Percentiles rank a stretch among this genome's conserved stretches.
Evolutionary conservation across 2,797 vertebrate genomes (phyloP).

Genomic region (Steatocranus sp.): DNA sequence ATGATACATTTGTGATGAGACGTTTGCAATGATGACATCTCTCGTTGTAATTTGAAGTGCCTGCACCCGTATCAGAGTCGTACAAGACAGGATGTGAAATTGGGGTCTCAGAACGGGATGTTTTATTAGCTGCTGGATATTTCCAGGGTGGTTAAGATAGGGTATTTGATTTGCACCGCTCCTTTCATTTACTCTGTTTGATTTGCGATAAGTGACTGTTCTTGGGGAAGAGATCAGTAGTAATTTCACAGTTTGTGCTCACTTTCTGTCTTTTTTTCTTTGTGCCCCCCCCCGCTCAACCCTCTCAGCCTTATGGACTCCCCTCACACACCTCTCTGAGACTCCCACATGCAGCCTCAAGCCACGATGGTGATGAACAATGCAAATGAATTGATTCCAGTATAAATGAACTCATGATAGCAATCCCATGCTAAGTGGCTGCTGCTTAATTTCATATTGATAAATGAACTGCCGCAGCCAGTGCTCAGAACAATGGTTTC

Average conservation of each 20-base stretch:
- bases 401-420: constrained; percentile 62
- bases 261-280: not conserved
- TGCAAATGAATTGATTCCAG: constrained; percentile 64
- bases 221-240: constrained; percentile 31
- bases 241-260: constrained; percentile 57
- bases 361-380: constrained; percentile 30
- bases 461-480: constrained; percentile 53
- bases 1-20: constrained; percentile 35
- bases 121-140: constrained; percentile 55
- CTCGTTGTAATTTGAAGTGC: constrained; percentile 42
- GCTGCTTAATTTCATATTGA: constrained; percentile 72
- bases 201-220: constrained; percentile 62
- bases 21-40: constrained; percentile 40
- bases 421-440: constrained; percentile 65
- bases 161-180: constrained; percentile 52
- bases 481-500: constrained; percentile 61
- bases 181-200: constrained; percentile 59
- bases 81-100: constrained; percentile 37
- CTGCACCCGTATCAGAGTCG: not conserved
- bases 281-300: not conserved
- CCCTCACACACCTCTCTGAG: constrained; percentile 5
- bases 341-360: constrained; percentile 18
- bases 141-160: constrained; percentile 46
- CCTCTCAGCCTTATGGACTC: not conserved
- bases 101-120: constrained; percentile 33